Evolutionary conservation across 2,888 invertebrate species (phyloP), one percentile per base, ranked within the genome.

Genomic region (Morpho achilles): DNA sequence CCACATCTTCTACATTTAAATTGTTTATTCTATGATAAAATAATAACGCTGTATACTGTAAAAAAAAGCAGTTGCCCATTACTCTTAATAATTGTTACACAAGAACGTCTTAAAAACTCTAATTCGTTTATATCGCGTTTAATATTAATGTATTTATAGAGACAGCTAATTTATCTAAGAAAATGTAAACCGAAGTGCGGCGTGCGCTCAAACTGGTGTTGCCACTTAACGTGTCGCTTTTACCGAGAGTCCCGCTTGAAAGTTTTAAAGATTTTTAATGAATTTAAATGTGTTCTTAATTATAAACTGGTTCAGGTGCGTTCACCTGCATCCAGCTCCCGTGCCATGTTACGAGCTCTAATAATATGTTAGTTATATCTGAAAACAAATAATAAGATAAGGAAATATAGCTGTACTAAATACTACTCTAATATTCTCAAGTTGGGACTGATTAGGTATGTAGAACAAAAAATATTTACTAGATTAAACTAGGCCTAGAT

Each of bases 231-330:
- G 66, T 82, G 76, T 77, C 79, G 69, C 69, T 50, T 48, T 58
- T 61, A 61, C 61, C 56, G 58, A 61, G 63, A 61, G 61, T 59
- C 63, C 55, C 62, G 50, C 58, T 80, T 73, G 81, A 86, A 83
- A 84, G 81, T 83, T 83, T 80, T 81, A 81, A 82, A 76, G 79
- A 79, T 81, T 82, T 86, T 85, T 84, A 87, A 87, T 87, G 83
- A 87, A 87, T 87, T 87, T 86, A 82, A 87, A 87, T 83, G 80
- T 76, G 82, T 79, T 84, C 85, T 87, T 86, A 87, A 88, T 87
- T 87, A 85, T 79, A 73, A 84, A 87, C 87, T 81, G 87, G 87
- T 86, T 80, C 80, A 82, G 73, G 80, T 80, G 76, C 84, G 74
- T 82, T 80, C 82, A 84, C 82, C 84, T 76, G 73, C 72, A 72